Evolutionary conservation across 2,888 invertebrate species (phyloP).

Genomic region (Idaea straminata): DNA sequence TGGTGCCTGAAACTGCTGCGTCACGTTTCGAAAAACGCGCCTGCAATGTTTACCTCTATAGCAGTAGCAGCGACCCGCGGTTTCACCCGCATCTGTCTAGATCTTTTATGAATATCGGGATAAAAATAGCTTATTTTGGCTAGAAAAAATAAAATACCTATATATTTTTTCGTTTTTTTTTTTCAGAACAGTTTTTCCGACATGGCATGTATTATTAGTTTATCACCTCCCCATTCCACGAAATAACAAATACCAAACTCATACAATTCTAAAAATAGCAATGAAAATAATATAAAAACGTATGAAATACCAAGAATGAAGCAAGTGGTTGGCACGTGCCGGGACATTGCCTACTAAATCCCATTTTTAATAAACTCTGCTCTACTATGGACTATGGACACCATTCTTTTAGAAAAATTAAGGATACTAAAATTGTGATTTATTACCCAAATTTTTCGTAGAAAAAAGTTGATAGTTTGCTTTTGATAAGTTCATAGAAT

Average conservation of each 20-base stretch:
- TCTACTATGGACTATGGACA: slow-evolving; percentile 31
- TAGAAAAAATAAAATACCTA: too few species aligned
- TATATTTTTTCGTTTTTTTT: too few species aligned
- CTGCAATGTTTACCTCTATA: too few species aligned
- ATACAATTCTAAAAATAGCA: slow-evolving; percentile 13
- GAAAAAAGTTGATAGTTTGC: too few species aligned
- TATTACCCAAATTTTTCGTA: neutral
- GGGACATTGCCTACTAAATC: slow-evolving; percentile 49
- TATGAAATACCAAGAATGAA: slow-evolving; percentile 15
- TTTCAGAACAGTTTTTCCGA: too few species aligned
- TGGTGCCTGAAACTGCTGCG: too few species aligned
- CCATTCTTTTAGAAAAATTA: slow-evolving; percentile 19
- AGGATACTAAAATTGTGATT: neutral
- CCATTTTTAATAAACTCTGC: slow-evolving; percentile 70
- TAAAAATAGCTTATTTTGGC: neutral
- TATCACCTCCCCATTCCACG: neutral
- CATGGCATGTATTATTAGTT: too few species aligned
- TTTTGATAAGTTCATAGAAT: too few species aligned
- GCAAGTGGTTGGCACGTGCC: slow-evolving; percentile 39
- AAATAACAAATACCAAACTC: slow-evolving; percentile 9
- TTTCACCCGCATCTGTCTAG: neutral
- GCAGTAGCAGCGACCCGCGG: too few species aligned
- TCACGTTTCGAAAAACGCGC: too few species aligned
- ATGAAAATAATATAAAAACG: slow-evolving; percentile 39
- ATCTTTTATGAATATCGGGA: neutral